These are phyloP conservation scores for Anoplius nigerrimus DNA, from an alignment of 2,888 invertebrate species.

Conservation along the genomic window DNA sequence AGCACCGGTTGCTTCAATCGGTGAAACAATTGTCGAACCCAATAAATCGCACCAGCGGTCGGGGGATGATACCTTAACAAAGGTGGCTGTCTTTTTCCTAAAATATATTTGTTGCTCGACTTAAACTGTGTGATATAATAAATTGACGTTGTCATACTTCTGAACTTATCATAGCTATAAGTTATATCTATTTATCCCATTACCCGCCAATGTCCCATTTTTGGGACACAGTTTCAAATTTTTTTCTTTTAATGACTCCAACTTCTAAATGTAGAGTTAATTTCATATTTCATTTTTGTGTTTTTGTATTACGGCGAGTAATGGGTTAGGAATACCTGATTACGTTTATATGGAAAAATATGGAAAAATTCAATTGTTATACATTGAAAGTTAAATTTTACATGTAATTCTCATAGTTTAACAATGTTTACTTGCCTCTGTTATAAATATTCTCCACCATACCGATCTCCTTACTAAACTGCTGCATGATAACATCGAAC, in stretches of 20 bases:
- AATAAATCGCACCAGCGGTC: slow-evolving; percentile 89
- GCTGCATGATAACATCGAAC: slow-evolving; percentile 89
- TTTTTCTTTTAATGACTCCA: no score
- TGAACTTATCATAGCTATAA: no score
- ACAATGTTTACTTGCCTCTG: slow-evolving; percentile 73
- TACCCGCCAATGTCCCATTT: no score
- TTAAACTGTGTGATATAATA: no score
- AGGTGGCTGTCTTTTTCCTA: slow-evolving; percentile 82
- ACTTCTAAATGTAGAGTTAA: no score
- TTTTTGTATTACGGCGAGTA: no score
- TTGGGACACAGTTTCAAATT: no score
- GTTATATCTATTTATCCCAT: not conserved
- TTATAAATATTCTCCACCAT: slow-evolving; percentile 83
- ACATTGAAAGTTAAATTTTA: not conserved
- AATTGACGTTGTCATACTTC: no score
- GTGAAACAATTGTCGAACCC: slow-evolving; percentile 88
- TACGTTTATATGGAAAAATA: not conserved
- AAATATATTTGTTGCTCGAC: not conserved
- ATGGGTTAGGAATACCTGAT: slow-evolving; percentile 1
- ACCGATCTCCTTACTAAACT: slow-evolving; percentile 89
- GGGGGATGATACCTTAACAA: slow-evolving; percentile 86
- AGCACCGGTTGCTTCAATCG: slow-evolving; percentile 88
- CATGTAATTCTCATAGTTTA: not conserved
- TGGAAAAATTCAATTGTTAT: not conserved
- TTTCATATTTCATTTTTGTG: no score